Evolutionary conservation across 1,140 invertebrate species (phyloP).

Genomic region (Microplitis mediator): DNA sequence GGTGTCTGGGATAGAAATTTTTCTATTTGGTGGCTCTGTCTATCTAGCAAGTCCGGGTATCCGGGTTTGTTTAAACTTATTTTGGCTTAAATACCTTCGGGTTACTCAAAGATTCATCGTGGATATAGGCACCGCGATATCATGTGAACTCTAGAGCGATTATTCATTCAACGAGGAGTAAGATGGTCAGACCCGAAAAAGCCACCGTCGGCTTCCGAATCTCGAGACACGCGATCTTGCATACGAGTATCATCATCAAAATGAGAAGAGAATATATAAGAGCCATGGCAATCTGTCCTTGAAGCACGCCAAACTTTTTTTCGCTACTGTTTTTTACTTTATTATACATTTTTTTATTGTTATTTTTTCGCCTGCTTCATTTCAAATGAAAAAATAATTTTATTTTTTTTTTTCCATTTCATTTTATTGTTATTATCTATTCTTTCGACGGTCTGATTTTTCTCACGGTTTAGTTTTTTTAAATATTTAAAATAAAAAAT

Average conservation of each 20-base stretch:
- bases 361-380: background rate
- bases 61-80: too few species aligned
- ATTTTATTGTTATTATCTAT: too few species aligned
- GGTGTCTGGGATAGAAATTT: background rate
- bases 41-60: too few species aligned
- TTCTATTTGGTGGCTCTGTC: too few species aligned
- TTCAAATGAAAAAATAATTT: background rate
- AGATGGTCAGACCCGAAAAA: background rate
- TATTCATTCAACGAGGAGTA: slow-evolving; percentile 41
- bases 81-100: too few species aligned
- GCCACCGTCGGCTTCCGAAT: slow-evolving; percentile 50
- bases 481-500: too few species aligned
- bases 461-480: too few species aligned
- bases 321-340: slow-evolving; percentile 2
- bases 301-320: slow-evolving; percentile 35
- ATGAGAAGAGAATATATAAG: background rate
- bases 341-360: too few species aligned
- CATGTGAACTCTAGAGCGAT: slow-evolving; percentile 46
- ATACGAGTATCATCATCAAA: slow-evolving; percentile 34
- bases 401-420: too few species aligned
- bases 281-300: slow-evolving; percentile 22
- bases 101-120: background rate
- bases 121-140: slow-evolving; percentile 35
- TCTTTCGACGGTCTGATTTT: too few species aligned
- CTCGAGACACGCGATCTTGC: slow-evolving; percentile 53